Evolutionary conservation across 1,140 invertebrate species (phyloP).

Genomic region (Tyrophagus putrescentiae): DNA sequence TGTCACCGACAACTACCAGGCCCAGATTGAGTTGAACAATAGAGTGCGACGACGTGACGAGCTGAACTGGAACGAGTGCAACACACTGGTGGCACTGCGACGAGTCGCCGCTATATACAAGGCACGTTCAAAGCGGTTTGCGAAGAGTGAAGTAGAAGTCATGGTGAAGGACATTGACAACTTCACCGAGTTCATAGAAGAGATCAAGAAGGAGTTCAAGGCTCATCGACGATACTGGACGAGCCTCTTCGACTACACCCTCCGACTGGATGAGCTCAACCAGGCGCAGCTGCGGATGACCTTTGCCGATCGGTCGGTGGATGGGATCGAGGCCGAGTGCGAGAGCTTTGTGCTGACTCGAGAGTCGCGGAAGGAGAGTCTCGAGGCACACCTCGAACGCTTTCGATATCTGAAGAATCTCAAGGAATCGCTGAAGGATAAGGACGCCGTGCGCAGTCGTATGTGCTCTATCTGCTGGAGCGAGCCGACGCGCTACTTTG

Average conservation of each 20-base stretch:
- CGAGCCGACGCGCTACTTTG: conserved; percentile 40
- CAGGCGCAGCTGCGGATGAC: conserved; percentile 52
- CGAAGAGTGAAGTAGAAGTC: not conserved
- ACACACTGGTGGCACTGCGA: not conserved
- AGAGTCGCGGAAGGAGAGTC: conserved; percentile 1
- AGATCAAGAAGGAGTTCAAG: conserved; percentile 49
- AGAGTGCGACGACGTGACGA: too few species aligned
- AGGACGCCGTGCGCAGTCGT: not conserved
- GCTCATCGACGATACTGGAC: conserved; percentile 44
- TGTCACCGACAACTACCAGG: too few species aligned
- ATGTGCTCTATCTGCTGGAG: conserved; percentile 6
- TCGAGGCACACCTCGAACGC: not conserved
- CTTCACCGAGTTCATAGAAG: conserved; percentile 41
- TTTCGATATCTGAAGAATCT: not conserved
- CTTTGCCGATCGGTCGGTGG: not conserved
- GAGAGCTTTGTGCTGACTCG: not conserved
- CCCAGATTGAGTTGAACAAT: too few species aligned
- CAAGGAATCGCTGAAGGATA: conserved; percentile 3
- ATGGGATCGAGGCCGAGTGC: not conserved
- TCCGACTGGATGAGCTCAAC: conserved; percentile 52
- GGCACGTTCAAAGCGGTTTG: not conserved
- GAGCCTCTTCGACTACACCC: conserved; percentile 42
- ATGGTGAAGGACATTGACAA: conserved; percentile 2
- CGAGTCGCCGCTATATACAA: not conserved
- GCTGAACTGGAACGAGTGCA: conserved; percentile 10